Evolutionary conservation across 1,140 invertebrate genomes (phyloP), one percentile per base, ranked within the genome.

Genomic region (Drosophila orena): DNA sequence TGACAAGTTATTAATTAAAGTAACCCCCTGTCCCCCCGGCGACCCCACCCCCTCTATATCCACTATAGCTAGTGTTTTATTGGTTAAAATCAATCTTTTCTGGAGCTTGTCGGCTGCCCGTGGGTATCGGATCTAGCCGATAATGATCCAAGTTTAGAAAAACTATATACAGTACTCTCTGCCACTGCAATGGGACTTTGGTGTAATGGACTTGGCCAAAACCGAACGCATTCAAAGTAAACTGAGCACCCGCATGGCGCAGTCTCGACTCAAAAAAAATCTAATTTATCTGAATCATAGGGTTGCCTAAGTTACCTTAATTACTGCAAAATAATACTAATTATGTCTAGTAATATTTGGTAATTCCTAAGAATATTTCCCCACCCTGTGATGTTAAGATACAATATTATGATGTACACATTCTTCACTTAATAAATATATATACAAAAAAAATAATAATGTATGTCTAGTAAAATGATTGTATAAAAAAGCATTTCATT

Each of bases 1-100:
- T 88, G 84, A 89, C 84, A 89, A 89, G 84, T 89, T 89, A 89
- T 89, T 89, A 89, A 89, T 89, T 90, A 89, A 89, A 89, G 77
- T 65, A 84, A 88, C 77, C 58, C 79, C 57, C 52, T 62, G 30
- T 17, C 40, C n/a, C 46, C 37, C 37, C 8, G 30, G 30, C 7
- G 30, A 10, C 7, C 7, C 30, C 7, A 30, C 30, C 7, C 30
- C 30, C 10, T 30, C 30, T 10, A 10, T 30, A 30, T 10, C 2
- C 30, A 30, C 30, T 15, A 12, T 38, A 40, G 22, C 34, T 17
- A 38, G 17, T 12, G n/a, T 64, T 44, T 40, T 49, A 71, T 70
- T 69, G 44, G 58, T 10, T n/a, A 58, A 71, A 68, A 77, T 78
- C 66, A 58, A 53, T 56, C 47, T 14, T 20, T 46, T 50, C 60